These are phyloP conservation scores for Trogon melanurus DNA, from an alignment of 2,113 vertebrate genomes.

Conservation along the genomic window DNA sequence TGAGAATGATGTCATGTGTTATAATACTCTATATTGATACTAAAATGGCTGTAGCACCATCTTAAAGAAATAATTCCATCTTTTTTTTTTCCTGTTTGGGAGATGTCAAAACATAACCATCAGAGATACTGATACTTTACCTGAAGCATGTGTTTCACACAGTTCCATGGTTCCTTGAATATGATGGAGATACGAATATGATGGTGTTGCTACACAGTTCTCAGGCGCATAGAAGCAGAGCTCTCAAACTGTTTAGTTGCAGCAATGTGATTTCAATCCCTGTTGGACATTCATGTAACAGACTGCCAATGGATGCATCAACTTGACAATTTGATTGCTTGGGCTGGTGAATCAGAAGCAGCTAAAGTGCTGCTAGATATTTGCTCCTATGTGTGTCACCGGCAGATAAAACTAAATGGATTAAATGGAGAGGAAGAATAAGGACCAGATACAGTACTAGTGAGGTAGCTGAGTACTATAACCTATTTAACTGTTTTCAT, in stretches of 20 bases:
- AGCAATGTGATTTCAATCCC: neutral
- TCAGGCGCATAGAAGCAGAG: neutral
- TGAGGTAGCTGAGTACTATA: neutral
- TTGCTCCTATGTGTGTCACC: neutral
- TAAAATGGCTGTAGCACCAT: neutral
- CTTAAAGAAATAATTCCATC: neutral
- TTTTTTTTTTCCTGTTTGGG: neutral
- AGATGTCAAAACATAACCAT: neutral
- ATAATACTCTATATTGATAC: neutral
- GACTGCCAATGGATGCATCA: neutral
- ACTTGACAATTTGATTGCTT: neutral
- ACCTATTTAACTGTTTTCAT: neutral
- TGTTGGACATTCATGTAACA: neutral
- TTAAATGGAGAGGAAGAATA: neutral
- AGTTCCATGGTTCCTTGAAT: neutral
- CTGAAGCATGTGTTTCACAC: neutral
- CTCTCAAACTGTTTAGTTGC: neutral
- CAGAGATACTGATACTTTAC: neutral
- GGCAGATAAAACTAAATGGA: neutral
- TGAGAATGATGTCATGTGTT: neutral
- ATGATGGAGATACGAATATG: neutral
- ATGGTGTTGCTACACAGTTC: no score
- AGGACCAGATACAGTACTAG: neutral
- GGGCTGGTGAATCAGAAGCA: neutral
- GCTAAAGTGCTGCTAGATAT: neutral